Base-by-base conservation (phyloP, 2,888 invertebrate species). In the Callosobruchus maculatus region DNA sequence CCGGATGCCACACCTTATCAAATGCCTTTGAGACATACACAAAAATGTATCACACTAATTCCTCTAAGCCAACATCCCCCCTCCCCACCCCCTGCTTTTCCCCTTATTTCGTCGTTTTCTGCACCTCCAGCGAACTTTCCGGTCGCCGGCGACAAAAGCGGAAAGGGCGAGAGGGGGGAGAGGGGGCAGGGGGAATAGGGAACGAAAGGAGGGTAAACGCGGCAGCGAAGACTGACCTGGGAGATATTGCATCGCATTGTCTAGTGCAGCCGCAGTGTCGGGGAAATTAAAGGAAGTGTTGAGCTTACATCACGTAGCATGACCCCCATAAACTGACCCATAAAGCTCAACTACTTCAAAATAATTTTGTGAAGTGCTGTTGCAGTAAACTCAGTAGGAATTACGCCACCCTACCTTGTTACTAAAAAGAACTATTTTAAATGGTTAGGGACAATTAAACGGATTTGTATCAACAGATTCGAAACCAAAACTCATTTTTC, bases 191-290 rank as follows among this genome's bases (percentile, higher is more conserved):
- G 72, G 72, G 74, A 71, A 69, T 70, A 70, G 74, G 72, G 70
- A 73, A 70, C 72, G 69, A 73, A 66, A 74, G 73, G 77, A 70
- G 75, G 74, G 73, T 69, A 49, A 30, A 22, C 21, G 71, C 73
- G 72, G 70, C 73, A 72, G 73, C 72, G 74, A 73, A 75, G 81
- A 80, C 80, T 81, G 81, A 81, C 81, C 81, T 81, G 81, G 81
- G 80, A 81, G 80, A 81, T 80, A 81, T 80, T 80, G 80, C 81
- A 81, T 76, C 66, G 75, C 77, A 76, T 76, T 78, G 77, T 76
- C 76, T 78, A 49, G 5, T 49, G 49, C 49, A 49, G 18, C 49
- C 7, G 49, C 49, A 49, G 49, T 49, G 49, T 13, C 49, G 49
- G 49, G 49, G 13, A 49, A 7, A 49, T 49, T 49, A 49, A 13